Evolutionary conservation across 2,888 invertebrate genomes (phyloP), one percentile per base, ranked within the genome.

Genomic region (Cryptocheilus praepositus): DNA sequence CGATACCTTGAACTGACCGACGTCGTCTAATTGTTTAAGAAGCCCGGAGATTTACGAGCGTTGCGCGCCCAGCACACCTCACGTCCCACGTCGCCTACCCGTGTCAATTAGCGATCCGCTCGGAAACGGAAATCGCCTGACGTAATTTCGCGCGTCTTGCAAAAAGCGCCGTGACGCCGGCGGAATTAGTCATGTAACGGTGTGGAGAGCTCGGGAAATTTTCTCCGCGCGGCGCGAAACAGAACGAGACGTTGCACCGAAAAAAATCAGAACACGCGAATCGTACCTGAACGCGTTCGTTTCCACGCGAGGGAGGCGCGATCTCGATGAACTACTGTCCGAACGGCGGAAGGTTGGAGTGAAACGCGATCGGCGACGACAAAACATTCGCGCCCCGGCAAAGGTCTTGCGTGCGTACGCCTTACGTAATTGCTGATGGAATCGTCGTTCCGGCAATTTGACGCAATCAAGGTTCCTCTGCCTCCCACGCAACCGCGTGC

Each of bases 401-500:
- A 7, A 4, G 36, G 11, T 36, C 59, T 57, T 44, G 67, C 46
- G 25, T 22, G 45, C 7, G 13, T 21, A 46, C 16, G 13, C 8
- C 0, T 61, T 66, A 73, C 56, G 68, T 71, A 72, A 77, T 72
- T 25, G 36, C 43, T 60, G 57, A 64, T 64, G 43, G 45, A 67
- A 67, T 67, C 71, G 64, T 64, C 75, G 80, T 82, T 81, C 72
- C 78, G 77, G 71, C 64, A 76, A 80, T 78, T 84, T 83, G 75
- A 82, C 80, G 75, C 77, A 79, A 81, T 76, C 81, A 82, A 82
- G 77, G 79, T 71, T 74, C 70, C 66, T 68, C n/a, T 70, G 64
- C 72, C 74, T 67, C 16, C 70, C 81, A 81, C 80, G 79, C 78
- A 74, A 76, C 70, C 71, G 11, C 7, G 16, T 36, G 13, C 3